Evolutionary conservation across 2,888 invertebrate species (phyloP).

Genomic region (Chorisops tibialis): DNA sequence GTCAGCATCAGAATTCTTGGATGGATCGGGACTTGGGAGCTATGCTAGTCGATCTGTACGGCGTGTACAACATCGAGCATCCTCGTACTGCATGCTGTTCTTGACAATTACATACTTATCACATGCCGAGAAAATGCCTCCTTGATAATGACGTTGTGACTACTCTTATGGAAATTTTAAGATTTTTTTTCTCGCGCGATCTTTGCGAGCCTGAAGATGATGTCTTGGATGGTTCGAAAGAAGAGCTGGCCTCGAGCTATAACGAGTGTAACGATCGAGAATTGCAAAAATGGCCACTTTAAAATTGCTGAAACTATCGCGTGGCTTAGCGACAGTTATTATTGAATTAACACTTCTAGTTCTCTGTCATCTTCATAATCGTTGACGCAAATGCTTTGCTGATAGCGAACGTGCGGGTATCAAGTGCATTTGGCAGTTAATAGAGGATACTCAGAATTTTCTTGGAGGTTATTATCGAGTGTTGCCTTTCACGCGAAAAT

Average conservation of each 20-base stretch:
- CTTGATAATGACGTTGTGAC: conserved; percentile 22
- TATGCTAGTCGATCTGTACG: no score
- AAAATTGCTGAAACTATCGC: neutral
- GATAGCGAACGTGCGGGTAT: no score
- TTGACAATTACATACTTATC: conserved; percentile 25
- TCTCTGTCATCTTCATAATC: conserved; percentile 3
- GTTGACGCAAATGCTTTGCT: no score
- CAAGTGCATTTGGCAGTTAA: no score
- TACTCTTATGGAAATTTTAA: conserved; percentile 8
- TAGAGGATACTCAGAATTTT: no score
- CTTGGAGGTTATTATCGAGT: no score
- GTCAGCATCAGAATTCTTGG: no score
- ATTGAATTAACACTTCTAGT: conserved; percentile 11
- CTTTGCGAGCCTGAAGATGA: neutral
- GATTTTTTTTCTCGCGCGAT: neutral
- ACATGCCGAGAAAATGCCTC: conserved; percentile 8
- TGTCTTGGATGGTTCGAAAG: neutral
- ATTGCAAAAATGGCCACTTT: conserved; percentile 4
- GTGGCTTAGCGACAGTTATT: conserved; percentile 4
- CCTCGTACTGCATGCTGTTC: neutral
- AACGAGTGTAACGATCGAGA: neutral
- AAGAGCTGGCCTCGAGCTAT: conserved; percentile 9
- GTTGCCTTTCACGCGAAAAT: no score
- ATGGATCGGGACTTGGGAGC: no score
- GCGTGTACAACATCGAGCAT: no score